A percentile compares a stretch with the other conserved stretches of the same genome.
phyloP scores from a whole-genome alignment of 2,888 invertebrate species.

The Hirtodrosophila histrioides region DNA sequence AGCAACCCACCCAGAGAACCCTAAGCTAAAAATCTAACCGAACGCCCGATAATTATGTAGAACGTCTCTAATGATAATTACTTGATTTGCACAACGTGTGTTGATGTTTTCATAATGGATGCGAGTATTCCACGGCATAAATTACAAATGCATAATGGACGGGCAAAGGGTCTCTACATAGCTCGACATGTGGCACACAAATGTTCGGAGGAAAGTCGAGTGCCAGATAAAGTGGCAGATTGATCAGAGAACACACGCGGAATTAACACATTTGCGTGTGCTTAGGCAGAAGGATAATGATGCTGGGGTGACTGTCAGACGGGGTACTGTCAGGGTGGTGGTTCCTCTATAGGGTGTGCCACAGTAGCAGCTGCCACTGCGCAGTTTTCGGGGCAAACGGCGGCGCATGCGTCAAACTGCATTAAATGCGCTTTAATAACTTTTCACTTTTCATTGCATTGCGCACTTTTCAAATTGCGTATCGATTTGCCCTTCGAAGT shows the following conservation, averaged over 20 bases:
- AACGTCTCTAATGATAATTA: slow-evolving; percentile 71
- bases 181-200: slow-evolving; percentile 58
- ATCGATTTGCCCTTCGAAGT: slow-evolving; percentile 17
- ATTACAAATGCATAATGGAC: slow-evolving; percentile 61
- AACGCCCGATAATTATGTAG: slow-evolving; percentile 69
- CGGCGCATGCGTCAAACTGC: slow-evolving; percentile 66
- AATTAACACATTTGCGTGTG: slow-evolving; percentile 73
- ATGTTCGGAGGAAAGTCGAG: slow-evolving; percentile 62
- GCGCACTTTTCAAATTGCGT: slow-evolving; percentile 50
- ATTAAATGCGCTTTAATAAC: slow-evolving; percentile 72
- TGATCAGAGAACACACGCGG: slow-evolving; percentile 41
- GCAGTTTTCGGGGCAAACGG: slow-evolving; percentile 49
- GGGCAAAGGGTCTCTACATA: slow-evolving; percentile 30
- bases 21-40: slow-evolving; percentile 24
- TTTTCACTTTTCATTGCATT: slow-evolving; percentile 64
- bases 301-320: slow-evolving; percentile 38
- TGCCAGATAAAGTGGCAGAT: slow-evolving; percentile 61
- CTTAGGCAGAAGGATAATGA: slow-evolving; percentile 41
- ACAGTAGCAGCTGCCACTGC: slow-evolving; percentile 69
- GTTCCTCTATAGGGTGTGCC: slow-evolving; percentile 27
- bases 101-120: slow-evolving; percentile 75
- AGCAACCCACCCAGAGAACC: slow-evolving; percentile 22
- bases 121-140: slow-evolving; percentile 55
- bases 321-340: slow-evolving; percentile 14
- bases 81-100: slow-evolving; percentile 78